Evolutionary conservation across 2,113 vertebrate genomes (phyloP).

Genomic region (Salvator merianae): DNA sequence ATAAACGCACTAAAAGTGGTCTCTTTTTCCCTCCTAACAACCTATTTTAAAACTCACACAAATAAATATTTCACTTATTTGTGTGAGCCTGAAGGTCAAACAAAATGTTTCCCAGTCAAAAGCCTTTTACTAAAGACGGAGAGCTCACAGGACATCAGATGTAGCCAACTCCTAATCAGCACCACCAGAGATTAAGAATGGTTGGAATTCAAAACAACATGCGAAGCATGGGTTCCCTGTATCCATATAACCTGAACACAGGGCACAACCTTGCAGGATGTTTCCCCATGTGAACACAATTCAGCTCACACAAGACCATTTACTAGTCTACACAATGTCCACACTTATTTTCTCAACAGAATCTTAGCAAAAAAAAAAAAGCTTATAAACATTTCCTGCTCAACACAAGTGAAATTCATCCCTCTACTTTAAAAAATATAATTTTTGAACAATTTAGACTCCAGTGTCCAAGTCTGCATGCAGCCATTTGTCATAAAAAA

Average conservation of each 20-base stretch:
- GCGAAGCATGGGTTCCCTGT: neutral
- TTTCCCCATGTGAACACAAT: neutral
- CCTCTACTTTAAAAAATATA: neutral
- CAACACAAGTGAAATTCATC: neutral
- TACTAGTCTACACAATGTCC: neutral
- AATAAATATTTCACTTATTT: conserved; percentile 55
- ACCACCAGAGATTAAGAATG: neutral
- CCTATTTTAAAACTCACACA: conserved; percentile 49
- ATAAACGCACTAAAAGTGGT: neutral
- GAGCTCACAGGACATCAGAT: neutral
- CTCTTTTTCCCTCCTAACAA: conserved; percentile 31
- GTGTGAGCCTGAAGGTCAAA: conserved; percentile 1
- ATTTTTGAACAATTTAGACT: neutral
- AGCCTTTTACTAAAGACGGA: neutral
- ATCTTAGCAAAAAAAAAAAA: neutral
- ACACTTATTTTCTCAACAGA: neutral
- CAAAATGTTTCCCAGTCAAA: neutral
- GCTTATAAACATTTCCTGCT: neutral
- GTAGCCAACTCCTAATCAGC: neutral
- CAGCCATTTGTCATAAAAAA: neutral
- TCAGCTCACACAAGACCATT: neutral
- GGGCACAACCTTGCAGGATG: neutral
- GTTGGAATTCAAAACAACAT: neutral
- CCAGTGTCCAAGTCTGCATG: neutral
- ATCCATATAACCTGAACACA: neutral